A percentile compares a stretch with the other conserved stretches of the same genome.
These are phyloP conservation scores for Limnothrissa miodon DNA, from an alignment of 2,113 vertebrate genomes.

Conservation along the genomic window DNA sequence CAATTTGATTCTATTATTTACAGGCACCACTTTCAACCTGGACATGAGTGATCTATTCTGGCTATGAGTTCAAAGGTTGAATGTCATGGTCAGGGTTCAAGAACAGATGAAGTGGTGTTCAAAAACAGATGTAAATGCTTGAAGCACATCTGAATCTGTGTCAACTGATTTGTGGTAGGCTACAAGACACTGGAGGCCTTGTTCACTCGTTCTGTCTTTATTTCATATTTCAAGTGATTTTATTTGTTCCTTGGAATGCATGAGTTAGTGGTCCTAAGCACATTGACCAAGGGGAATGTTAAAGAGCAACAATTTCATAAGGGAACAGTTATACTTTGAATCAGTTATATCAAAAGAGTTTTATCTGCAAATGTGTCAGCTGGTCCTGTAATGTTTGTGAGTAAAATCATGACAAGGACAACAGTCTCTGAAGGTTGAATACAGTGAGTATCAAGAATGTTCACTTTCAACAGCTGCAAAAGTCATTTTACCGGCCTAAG, in stretches of 20 bases:
- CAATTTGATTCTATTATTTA: too few species aligned
- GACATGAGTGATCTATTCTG: background rate
- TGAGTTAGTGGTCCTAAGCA: background rate
- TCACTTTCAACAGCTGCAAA: background rate
- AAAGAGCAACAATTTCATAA: background rate
- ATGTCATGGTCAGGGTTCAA: background rate
- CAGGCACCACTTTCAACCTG: too few species aligned
- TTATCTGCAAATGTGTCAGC: background rate
- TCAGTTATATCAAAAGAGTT: background rate
- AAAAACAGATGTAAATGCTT: background rate
- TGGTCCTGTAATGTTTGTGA: background rate
- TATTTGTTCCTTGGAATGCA: background rate
- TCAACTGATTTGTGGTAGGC: background rate
- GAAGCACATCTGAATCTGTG: background rate
- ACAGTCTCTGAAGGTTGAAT: background rate
- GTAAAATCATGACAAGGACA: background rate
- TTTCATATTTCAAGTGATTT: background rate
- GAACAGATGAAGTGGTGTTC: background rate
- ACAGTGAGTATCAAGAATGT: background rate
- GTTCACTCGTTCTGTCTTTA: background rate
- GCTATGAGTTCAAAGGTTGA: constrained; percentile 1
- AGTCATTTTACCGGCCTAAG: background rate
- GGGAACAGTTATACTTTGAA: background rate
- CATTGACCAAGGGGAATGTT: background rate
- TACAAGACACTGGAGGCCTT: background rate